Evolutionary conservation across 1,140 invertebrate species (phyloP).

Genomic region (Drosophila eugracilis): DNA sequence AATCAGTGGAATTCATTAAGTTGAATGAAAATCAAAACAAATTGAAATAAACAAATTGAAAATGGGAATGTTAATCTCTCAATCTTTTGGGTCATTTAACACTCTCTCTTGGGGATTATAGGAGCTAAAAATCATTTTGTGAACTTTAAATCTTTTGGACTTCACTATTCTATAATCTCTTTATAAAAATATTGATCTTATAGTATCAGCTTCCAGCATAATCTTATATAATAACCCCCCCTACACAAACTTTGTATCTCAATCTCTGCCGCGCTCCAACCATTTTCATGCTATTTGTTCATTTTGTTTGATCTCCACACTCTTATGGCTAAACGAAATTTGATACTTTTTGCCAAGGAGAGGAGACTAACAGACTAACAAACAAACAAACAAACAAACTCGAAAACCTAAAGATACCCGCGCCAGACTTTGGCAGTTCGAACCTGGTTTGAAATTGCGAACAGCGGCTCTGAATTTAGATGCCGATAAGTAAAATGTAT

Average conservation of each 20-base stretch:
- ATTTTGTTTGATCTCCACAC: slow-evolving; percentile 40
- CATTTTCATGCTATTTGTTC: slow-evolving; percentile 37
- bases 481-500: slow-evolving; percentile 83
- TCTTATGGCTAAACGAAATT: slow-evolving; percentile 55
- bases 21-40: slow-evolving; percentile 39
- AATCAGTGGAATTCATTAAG: slow-evolving; percentile 64
- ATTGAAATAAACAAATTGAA: slow-evolving; percentile 35
- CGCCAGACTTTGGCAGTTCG: slow-evolving; percentile 18
- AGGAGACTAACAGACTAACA: slow-evolving; percentile 25
- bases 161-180: too few species aligned
- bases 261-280: slow-evolving; percentile 10
- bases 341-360: slow-evolving; percentile 71
- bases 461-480: slow-evolving; percentile 74
- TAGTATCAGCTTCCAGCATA: slow-evolving; percentile 4
- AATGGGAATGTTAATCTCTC: slow-evolving; percentile 13
- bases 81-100: slow-evolving; percentile 44
- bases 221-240: slow-evolving; percentile 2
- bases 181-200: too few species aligned
- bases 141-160: too few species aligned
- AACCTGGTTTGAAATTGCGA: slow-evolving; percentile 50
- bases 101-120: slow-evolving; percentile 44
- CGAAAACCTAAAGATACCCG: slow-evolving; percentile 30
- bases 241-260: slow-evolving; percentile 21
- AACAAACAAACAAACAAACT: slow-evolving; percentile 18
- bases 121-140: too few species aligned